Conservation (phyloP, 2,113 vertebrate genomes). For the Cairina moschata region DNA sequence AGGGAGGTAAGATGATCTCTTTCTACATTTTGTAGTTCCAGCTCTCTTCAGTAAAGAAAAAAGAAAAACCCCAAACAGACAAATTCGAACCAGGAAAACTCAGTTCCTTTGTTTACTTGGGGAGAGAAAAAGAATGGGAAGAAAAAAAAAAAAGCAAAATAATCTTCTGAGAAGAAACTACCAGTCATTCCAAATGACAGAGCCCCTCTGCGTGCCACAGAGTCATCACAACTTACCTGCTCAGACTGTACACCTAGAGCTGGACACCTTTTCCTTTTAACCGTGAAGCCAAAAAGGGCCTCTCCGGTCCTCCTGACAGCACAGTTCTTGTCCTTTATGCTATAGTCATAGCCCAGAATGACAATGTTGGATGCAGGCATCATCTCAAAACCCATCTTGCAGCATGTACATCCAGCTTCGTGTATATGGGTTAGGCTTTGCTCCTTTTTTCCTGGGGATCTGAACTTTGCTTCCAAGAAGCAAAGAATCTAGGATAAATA, state of each 20-base stretch:
- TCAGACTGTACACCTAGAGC: not conserved
- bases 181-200: not conserved
- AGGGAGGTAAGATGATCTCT: not conserved
- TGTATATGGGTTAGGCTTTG: not conserved
- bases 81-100: not conserved
- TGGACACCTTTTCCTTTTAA: not conserved
- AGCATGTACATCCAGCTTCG: not conserved
- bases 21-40: not conserved
- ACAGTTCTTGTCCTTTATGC: not conserved
- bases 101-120: not conserved
- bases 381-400: not conserved
- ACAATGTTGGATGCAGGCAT: not conserved
- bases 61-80: not conserved
- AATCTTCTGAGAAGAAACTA: not conserved
- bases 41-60: not conserved
- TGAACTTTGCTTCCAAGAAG: not conserved
- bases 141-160: not conserved
- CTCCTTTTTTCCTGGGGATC: not conserved
- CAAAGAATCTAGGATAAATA: not conserved
- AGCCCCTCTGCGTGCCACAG: not conserved
- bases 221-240: not conserved
- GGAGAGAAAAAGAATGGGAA: not conserved
- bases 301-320: not conserved
- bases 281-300: not conserved
- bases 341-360: not conserved